Evolutionary conservation across 2,797 vertebrate species (phyloP), one percentile per base, ranked within the genome.

Genomic region (Kryptolebias ocellatus): DNA sequence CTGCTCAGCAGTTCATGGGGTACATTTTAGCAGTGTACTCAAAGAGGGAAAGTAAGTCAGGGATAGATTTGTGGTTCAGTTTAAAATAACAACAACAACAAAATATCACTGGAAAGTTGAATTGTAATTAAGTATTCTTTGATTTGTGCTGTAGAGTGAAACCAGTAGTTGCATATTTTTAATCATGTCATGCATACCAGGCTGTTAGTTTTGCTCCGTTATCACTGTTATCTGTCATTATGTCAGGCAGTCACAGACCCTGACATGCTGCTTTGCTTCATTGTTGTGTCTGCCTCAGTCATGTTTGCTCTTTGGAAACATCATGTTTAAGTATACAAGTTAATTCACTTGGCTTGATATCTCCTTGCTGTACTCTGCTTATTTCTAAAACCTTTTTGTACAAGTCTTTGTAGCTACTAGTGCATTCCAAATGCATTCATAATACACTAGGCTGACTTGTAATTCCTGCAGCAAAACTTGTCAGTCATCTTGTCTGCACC

Each of bases 261-360:
- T 78, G 78, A 82, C 82, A 80, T 64, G 57, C 67, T 74, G 64
- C 58, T 81, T 52, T 44, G 65, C 69, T 18, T 59, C 46, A 28
- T 46, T 51, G 56, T 58, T 51, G 20, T 24, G 20, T 24, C 20
- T 24, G 67, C 60, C 64, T 50, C 53, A 49, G 60, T 45, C 29
- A 15, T 74, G 84, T 79, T 80, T 70, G 51, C 28, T 20, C 71
- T 67, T 45, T 77, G 79, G 44, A 4, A 74, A 28, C 67, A 85
- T 74, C 79, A 28, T 68, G 73, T 87, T 75, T 70, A 54, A 81
- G 78, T 65, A 83, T 77, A 67, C 63, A 4, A 74, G 74, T 76
- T 83, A 64, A 60, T 62, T 59, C 20, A 1, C 59, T 49, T 28
- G 42, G 17, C 53, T 45, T 0, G 1, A 50, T 64, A 31, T 85